Percentiles rank a stretch among this genome's conserved stretches.
Conservation (phyloP, 2,797 vertebrate species). For the Prunella strophiata region DNA sequence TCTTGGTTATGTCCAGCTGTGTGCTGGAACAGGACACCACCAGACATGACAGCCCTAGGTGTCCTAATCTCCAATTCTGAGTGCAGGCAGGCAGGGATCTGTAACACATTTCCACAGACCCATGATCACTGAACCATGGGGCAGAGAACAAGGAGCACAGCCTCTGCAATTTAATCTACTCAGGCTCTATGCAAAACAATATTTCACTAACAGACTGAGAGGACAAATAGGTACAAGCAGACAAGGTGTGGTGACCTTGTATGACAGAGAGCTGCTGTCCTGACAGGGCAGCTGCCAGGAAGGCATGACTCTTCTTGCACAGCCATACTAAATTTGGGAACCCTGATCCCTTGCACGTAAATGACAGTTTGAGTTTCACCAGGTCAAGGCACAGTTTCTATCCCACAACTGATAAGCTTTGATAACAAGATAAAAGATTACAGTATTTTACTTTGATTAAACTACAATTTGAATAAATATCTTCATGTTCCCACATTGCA, state of each 20-base stretch:
- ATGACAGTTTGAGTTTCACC: background rate
- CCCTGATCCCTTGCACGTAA: background rate
- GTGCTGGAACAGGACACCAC: background rate
- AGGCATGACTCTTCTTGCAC: background rate
- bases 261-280: background rate
- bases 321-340: conserved; percentile 8
- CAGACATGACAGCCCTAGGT: background rate
- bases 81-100: background rate
- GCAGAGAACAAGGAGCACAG: background rate
- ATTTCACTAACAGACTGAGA: background rate
- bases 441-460: background rate
- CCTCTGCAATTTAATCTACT: background rate
- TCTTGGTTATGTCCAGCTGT: background rate
- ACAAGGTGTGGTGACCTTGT: background rate
- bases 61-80: background rate
- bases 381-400: background rate
- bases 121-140: rapidly evolving
- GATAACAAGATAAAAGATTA: background rate
- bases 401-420: background rate
- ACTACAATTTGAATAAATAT: background rate
- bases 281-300: background rate
- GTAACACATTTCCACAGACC: rapidly evolving
- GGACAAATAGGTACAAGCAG: background rate
- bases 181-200: background rate
- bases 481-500: background rate